A percentile compares a stretch with the other conserved stretches of the same genome.
These are phyloP conservation scores for Hypocryptadius cinnamomeus DNA, from an alignment of 2,113 vertebrate species.

Conservation along the genomic window DNA sequence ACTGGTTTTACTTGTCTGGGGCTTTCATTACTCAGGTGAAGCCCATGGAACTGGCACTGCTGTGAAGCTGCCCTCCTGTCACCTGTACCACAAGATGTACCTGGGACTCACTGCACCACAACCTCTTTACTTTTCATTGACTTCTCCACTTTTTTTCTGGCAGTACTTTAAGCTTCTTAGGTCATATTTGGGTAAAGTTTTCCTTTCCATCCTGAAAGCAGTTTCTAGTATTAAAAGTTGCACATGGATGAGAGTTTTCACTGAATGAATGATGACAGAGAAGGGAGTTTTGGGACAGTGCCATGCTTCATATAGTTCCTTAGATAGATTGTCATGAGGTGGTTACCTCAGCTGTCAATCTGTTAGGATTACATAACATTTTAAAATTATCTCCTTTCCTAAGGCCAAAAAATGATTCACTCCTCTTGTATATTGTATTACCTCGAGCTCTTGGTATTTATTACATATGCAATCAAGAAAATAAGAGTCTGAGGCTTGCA, in stretches of 20 bases:
- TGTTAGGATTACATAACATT: slow-evolving; percentile 14
- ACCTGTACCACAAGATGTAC: no score
- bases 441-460: slow-evolving; percentile 46
- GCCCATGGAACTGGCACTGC: background rate
- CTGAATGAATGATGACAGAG: background rate
- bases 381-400: slow-evolving; percentile 39
- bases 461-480: slow-evolving; percentile 11
- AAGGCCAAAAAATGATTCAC: slow-evolving; percentile 55
- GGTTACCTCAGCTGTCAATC: slow-evolving; percentile 56
- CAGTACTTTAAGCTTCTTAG: background rate
- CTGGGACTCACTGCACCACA: background rate
- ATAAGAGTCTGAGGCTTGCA: background rate
- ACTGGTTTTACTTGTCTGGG: background rate
- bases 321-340: slow-evolving; percentile 31
- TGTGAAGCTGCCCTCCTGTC: background rate
- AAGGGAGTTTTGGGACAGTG: background rate
- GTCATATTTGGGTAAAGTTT: background rate
- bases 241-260: background rate
- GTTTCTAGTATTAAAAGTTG: background rate
- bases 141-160: background rate
- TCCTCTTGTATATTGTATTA: slow-evolving; percentile 34
- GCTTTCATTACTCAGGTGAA: background rate
- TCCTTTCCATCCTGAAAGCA: background rate
- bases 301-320: background rate
- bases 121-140: background rate